Base-by-base conservation (phyloP, 2,797 vertebrate species). In the Aphelocoma californica region DNA sequence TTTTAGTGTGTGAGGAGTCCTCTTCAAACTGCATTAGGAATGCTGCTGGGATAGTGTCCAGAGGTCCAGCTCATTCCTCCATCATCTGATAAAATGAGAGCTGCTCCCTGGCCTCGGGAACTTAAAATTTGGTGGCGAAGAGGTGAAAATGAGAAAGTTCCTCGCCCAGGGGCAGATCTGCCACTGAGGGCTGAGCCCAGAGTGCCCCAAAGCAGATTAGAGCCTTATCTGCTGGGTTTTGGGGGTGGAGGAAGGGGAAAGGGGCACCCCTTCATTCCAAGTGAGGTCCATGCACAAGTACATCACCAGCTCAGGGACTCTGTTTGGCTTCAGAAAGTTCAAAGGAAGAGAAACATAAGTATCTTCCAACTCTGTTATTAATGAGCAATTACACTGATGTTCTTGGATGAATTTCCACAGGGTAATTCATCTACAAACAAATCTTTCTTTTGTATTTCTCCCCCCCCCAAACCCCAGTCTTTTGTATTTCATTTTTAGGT, bases 361-460 rank as follows among this genome's bases (percentile, higher is more conserved):
- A 86, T 95, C 96, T 97, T 96, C 93, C 96, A 97, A 96, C 64
- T 87, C 88, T 88, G 71, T 96, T 96, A 97, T 96, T 97, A 97
- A 97, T 88, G 72, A 95, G 58, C 60, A 91, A 95, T 89, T 85
- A 40, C 60, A 34, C 2, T 80, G 95, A 82, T 75, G 70, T 21
- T 96, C 95, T 97, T 97, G 97, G 96, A 97, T 94, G 95, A 90
- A 95, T 95, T 97, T 93, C 66, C 90, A 67, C 90, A 67, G 94
- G 94, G 89, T 95, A 97, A 97, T 97, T 98, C 34, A 92, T 96
- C 95, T 92, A 95, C 95, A 96, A 98, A 97, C 95, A 97, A 96
- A 97, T 96, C 91, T 95, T 96, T 96, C 96, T 96, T 97, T 96
- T 96, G 90, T 96, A 62, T 97, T 96, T 89, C 45, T 9, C 6